These are phyloP conservation scores for Thera obeliscata DNA, from an alignment of 2,888 invertebrate species.

Conservation along the genomic window DNA sequence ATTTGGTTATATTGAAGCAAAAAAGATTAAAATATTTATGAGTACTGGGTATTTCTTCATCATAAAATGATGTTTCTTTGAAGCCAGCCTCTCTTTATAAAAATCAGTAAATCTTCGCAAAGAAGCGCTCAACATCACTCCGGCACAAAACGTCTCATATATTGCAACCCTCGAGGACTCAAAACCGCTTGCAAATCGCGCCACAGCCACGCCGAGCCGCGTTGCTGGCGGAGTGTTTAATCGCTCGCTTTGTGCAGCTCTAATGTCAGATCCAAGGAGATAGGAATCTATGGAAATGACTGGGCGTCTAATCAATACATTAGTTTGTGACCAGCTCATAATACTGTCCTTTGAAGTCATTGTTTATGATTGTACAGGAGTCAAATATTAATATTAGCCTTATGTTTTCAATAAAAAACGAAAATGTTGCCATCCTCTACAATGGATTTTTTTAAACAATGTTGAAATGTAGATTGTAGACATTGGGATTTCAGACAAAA, in stretches of 20 bases:
- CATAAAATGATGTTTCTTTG: slow-evolving; percentile 11
- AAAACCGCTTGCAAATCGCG: slow-evolving; percentile 44
- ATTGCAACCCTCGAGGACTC: slow-evolving; percentile 60
- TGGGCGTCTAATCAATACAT: not conserved
- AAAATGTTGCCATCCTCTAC: too few species aligned
- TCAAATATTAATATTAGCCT: too few species aligned
- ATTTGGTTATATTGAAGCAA: too few species aligned
- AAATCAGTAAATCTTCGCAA: slow-evolving; percentile 31
- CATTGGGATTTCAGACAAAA: too few species aligned
- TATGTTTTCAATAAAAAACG: too few species aligned
- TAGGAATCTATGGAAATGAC: slow-evolving; percentile 34
- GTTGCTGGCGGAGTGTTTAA: slow-evolving; percentile 64
- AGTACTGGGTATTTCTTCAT: not conserved
- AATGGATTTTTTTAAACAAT: not conserved
- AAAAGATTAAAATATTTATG: too few species aligned
- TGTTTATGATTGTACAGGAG: too few species aligned
- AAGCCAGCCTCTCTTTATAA: slow-evolving; percentile 28
- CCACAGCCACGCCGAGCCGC: slow-evolving; percentile 37
- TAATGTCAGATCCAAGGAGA: slow-evolving; percentile 48
- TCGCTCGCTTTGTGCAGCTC: slow-evolving; percentile 68
- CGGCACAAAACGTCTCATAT: slow-evolving; percentile 47
- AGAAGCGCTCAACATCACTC: slow-evolving; percentile 30
- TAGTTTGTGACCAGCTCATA: not conserved
- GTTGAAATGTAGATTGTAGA: not conserved
- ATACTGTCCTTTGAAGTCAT: too few species aligned